Percentiles rank a stretch among this genome's conserved stretches.
Conservation (phyloP, 2,888 invertebrate species). For the Cerastis leucographa region DNA sequence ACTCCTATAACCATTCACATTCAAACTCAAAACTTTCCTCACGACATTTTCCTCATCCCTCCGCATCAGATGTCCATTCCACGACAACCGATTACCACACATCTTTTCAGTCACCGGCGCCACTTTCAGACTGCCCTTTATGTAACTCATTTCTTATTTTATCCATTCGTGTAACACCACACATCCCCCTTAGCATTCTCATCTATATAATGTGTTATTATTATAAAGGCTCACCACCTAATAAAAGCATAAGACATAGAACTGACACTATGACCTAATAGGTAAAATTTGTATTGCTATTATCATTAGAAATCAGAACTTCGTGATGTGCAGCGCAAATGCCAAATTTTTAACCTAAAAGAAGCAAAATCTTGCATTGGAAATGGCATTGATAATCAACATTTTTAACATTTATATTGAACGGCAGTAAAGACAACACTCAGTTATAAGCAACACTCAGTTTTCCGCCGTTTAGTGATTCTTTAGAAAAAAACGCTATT, state of each 20-base stretch:
- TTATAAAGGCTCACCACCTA: background rate
- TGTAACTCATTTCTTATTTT: no score
- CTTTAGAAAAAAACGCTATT: background rate
- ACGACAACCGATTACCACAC: no score
- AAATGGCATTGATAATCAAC: background rate
- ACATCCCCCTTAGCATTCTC: no score
- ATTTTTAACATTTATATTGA: background rate
- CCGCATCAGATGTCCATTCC: no score
- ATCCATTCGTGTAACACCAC: no score
- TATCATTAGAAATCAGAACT: background rate
- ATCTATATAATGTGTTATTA: no score
- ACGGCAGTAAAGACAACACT: background rate
- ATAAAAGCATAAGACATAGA: background rate
- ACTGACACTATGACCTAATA: background rate
- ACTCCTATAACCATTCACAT: no score
- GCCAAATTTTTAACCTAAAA: background rate
- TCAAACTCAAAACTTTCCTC: no score
- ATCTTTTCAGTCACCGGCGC: no score
- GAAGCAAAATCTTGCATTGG: background rate
- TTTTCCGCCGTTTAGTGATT: background rate
- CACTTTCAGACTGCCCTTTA: no score
- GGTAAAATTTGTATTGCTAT: background rate
- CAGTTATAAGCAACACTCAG: accelerated
- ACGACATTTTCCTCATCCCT: no score
- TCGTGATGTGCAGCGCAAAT: background rate